Evolutionary conservation across 2,113 vertebrate genomes (phyloP), one percentile per base, ranked within the genome.

Genomic region (Shinisaurus crocodilurus): DNA sequence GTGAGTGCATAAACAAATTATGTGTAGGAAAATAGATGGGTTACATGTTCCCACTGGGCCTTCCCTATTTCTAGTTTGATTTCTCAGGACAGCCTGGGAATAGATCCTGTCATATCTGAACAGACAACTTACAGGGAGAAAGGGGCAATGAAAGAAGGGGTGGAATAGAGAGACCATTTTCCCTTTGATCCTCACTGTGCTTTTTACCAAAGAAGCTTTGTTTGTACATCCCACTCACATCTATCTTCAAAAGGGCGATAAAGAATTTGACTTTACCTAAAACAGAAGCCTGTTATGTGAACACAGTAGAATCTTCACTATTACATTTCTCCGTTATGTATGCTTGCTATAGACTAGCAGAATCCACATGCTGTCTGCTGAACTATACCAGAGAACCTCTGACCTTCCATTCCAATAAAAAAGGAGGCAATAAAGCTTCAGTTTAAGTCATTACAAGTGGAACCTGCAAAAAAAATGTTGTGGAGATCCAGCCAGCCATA

Each of bases 171-270:
- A 75, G 67, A 45, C 27, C 18, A 45, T 77, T 88, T 70, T n/a
- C 37, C 25, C 81, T 88, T 77, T 88, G 86, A 88, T 85, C 63
- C 67, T 75, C 18, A 18, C 60, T 72, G 63, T 76, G 72, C 82
- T 72, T 63, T 63, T 88, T 88, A 72, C 65, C 57, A 85, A 79
- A 88, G 90, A 82, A 75, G 5, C 90, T 75, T 75, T 87, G 40
- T 90, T 77, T 85, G 60, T 80, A 23, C 63, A 80, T 60, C 90
- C 86, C 72, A 88, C 86, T 80, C 75, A 70, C 63, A 80, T 69
- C 90, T 79, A 67, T 84, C 81, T 91, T 91, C 90, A 88, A 88
- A 82, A 80, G 74, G 8, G 4, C 15, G 32, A 60, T 75, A 87
- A 87, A 87, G 85, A 85, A 79, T 88, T 65, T 60, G 50, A 60